Percentiles rank a stretch among this genome's conserved stretches.
Conservation (phyloP, 2,797 vertebrate species). For the Ctenopoma multispine region DNA sequence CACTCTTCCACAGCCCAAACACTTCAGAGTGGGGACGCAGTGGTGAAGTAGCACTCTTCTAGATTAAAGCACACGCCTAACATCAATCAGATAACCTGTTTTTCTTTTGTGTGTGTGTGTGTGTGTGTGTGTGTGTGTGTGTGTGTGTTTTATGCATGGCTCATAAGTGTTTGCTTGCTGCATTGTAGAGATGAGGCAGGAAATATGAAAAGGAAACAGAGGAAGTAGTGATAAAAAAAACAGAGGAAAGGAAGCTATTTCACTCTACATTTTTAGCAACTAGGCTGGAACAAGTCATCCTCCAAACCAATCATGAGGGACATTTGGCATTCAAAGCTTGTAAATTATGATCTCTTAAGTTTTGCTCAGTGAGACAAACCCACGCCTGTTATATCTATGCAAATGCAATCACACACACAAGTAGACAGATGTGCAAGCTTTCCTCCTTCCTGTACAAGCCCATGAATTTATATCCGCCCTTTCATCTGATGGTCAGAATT, state of each 20-base stretch:
- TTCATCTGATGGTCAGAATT: conserved; percentile 72
- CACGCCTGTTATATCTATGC: conserved; percentile 57
- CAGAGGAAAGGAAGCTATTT: conserved; percentile 45
- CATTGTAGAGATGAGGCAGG: conserved; percentile 34
- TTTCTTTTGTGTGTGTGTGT: conserved; percentile 17
- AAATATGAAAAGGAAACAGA: conserved; percentile 33
- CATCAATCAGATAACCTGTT: conserved; percentile 79
- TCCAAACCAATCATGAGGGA: conserved; percentile 68
- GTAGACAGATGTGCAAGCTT: conserved; percentile 64
- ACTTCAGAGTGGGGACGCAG: conserved; percentile 59
- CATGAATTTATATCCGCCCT: conserved; percentile 66
- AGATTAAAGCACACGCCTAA: conserved; percentile 77
- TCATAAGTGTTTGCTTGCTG: conserved; percentile 43
- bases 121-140: conserved; percentile 1
- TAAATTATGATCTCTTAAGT: conserved; percentile 50
- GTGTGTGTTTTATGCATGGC: conserved; percentile 28
- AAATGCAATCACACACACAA: conserved; percentile 68
- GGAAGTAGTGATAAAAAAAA: conserved; percentile 35
- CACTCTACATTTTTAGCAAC: conserved; percentile 41
- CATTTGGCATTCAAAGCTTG: conserved; percentile 69
- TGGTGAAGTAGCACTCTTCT: conserved; percentile 75
- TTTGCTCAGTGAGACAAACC: conserved; percentile 55
- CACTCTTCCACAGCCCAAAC: conserved; percentile 62
- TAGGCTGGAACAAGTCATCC: conserved; percentile 57
- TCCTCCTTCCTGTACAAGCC: conserved; percentile 62